Evolutionary conservation across 2,113 vertebrate genomes (phyloP).

Genomic region (Apaloderma vittatum): DNA sequence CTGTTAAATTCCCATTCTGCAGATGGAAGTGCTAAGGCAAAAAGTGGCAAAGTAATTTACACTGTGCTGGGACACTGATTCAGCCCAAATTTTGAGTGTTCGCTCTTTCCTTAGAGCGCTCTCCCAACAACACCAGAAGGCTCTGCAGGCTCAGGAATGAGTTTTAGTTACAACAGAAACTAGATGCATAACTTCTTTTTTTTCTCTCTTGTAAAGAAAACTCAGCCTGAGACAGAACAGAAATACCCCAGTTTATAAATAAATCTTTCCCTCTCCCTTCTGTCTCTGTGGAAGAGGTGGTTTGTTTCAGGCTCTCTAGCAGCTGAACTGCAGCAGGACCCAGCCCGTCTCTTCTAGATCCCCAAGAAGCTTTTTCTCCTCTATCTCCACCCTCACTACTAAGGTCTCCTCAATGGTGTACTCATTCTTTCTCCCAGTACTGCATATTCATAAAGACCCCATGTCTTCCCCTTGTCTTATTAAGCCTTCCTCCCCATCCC

Average conservation of each 20-base stretch:
- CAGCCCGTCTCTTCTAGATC: neutral
- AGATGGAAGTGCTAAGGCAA: neutral
- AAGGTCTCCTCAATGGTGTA: neutral
- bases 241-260: neutral
- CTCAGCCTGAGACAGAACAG: neutral
- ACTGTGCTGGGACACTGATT: neutral
- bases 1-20: constrained; percentile 1
- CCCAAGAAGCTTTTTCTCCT: neutral
- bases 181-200: neutral
- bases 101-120: neutral
- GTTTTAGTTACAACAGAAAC: neutral
- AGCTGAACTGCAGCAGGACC: neutral
- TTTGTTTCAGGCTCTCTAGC: neutral
- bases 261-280: neutral
- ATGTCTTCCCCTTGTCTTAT: neutral
- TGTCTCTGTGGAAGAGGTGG: neutral
- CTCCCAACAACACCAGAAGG: neutral
- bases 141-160: neutral
- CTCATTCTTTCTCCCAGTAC: neutral
- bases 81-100: neutral
- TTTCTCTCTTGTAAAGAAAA: neutral
- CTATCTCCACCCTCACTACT: neutral
- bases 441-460: neutral
- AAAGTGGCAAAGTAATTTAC: neutral
- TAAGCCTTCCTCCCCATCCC: neutral